Evolutionary conservation across 2,888 invertebrate genomes (phyloP), one percentile per base, ranked within the genome.

Genomic region (Habrosyne pyritoides): DNA sequence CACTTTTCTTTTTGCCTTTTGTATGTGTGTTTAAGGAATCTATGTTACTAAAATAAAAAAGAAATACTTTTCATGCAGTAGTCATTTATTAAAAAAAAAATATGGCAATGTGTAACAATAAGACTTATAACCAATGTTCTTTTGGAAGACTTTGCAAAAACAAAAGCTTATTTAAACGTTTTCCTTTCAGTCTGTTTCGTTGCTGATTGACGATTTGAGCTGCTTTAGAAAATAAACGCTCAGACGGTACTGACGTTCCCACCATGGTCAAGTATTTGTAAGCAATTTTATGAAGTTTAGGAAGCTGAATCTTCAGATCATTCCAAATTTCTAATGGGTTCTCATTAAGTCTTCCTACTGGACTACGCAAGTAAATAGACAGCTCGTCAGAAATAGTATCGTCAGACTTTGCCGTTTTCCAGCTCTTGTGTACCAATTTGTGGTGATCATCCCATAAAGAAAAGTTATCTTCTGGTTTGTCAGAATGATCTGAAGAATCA

Each of bases 391-490:
- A 64, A 52, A 71, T 10, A 62, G 55, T 58, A 52, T 67, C 67
- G 1, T 69, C 53, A 10, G 62, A 54, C 57, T 70, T 67, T 57
- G 61, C 60, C 48, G 57, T 63, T 55, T 71, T 70, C 69, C 69
- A 70, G 60, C 67, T 72, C 22, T 55, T 59, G 21, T 73, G 68
- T 3, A 70, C 69, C 55, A 73, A 55, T 66, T 73, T 73, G 55
- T 66, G 63, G 55, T 64, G 63, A 63, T 75, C 64, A 54, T 66
- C 69, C 67, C 69, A 73, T 51, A 71, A 55, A 64, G 56, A 59
- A 18, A 53, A 24, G 53, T 36, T 60, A 53, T 58, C 56, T 68
- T 70, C 66, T 1, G 66, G 70, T 26, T 69, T 75, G 58, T 68
- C 68, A 24, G 73, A 68, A 55, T 67, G n/a, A n/a, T n/a, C n/a